phyloP scores from a whole-genome alignment of 2,113 vertebrate species.

The Sula dactylatra region DNA sequence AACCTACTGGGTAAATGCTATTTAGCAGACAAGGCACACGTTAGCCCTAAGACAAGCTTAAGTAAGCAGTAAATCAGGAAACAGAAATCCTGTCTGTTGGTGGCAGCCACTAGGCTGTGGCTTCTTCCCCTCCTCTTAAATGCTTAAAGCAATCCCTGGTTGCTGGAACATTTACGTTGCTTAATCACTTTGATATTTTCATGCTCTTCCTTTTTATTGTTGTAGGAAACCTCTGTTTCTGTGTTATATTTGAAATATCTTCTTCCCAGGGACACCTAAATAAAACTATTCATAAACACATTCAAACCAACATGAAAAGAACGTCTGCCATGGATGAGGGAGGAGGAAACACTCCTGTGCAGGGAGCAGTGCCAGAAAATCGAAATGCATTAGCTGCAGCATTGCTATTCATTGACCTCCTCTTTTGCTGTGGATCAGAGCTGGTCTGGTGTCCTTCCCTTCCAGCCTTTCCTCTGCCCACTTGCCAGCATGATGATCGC shows the following conservation, averaged over 20 bases:
- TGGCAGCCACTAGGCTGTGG: neutral
- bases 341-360: neutral
- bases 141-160: neutral
- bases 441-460: neutral
- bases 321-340: neutral
- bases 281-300: neutral
- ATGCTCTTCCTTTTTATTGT: neutral
- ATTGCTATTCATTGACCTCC: neutral
- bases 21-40: neutral
- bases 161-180: neutral
- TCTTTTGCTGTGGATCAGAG: neutral
- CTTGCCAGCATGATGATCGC: neutral
- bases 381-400: neutral
- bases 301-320: neutral
- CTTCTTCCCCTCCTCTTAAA: neutral
- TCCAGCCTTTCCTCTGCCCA: neutral
- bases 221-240: neutral
- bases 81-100: neutral
- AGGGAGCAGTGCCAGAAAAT: neutral
- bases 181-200: neutral
- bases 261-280: neutral
- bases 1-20: neutral
- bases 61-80: neutral
- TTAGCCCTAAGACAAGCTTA: neutral
- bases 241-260: neutral